phyloP scores from a whole-genome alignment of 2,113 vertebrate species.

The Aix galericulata region DNA sequence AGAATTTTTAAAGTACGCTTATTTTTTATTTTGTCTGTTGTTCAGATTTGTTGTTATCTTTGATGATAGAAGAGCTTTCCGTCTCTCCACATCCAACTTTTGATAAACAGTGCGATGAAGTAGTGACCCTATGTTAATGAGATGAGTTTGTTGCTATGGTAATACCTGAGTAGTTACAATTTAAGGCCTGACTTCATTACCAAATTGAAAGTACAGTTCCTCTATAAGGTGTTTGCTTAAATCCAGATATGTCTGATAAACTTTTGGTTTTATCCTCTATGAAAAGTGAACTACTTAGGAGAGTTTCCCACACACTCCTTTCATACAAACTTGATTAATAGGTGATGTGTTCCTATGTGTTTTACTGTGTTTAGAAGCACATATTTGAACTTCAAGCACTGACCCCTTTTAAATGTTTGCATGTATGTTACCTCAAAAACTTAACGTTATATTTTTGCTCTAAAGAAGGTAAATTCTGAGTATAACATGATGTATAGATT shows the following conservation, averaged over 20 bases:
- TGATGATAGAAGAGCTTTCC: not conserved
- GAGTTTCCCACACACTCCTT: not conserved
- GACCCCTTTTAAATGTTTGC: not conserved
- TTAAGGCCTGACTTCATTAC: not conserved
- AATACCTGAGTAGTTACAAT: not conserved
- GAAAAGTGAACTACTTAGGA: not conserved
- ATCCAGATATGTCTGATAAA: not conserved
- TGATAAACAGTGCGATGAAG: not conserved
- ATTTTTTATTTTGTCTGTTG: not conserved
- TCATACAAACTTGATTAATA: not conserved
- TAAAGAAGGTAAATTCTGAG: not conserved
- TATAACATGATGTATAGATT: not conserved
- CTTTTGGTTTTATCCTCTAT: not conserved
- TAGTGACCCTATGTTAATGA: not conserved
- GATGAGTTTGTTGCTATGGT: not conserved
- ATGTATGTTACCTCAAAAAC: not conserved
- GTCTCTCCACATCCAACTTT: not conserved
- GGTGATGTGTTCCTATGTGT: not conserved
- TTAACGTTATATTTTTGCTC: not conserved
- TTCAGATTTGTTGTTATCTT: not conserved
- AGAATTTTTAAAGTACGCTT: not conserved
- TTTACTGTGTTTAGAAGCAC: not conserved
- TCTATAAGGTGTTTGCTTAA: not conserved
- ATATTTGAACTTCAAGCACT: not conserved
- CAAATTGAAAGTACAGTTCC: not conserved